A percentile compares a stretch with the other conserved stretches of the same genome.
Evolutionary conservation across 2,888 invertebrate genomes (phyloP).

Genomic region (Lomographa bimaculata): DNA sequence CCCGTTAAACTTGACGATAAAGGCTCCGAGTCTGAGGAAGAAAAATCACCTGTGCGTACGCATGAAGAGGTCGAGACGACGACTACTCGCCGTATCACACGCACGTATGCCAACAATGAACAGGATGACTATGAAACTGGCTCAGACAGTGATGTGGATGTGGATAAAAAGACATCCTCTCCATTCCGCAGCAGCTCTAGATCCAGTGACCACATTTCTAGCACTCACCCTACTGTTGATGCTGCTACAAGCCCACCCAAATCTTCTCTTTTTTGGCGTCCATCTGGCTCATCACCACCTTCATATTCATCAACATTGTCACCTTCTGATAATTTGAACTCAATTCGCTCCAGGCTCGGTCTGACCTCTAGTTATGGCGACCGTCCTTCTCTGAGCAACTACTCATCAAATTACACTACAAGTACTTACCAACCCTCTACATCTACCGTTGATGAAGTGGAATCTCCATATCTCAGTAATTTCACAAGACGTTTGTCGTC

Average conservation of each 20-base stretch:
- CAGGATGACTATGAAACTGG: slow-evolving; percentile 87
- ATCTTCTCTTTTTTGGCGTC: slow-evolving; percentile 66
- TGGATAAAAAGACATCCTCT: slow-evolving; percentile 66
- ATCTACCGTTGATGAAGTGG: slow-evolving; percentile 77
- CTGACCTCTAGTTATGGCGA: slow-evolving; percentile 71
- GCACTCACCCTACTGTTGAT: slow-evolving; percentile 61
- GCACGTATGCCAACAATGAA: slow-evolving; percentile 69
- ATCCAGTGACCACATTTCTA: slow-evolving; percentile 73
- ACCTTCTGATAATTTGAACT: slow-evolving; percentile 81
- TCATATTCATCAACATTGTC: slow-evolving; percentile 57
- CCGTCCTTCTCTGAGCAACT: slow-evolving; percentile 56
- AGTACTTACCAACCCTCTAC: slow-evolving; percentile 65
- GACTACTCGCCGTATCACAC: slow-evolving; percentile 78
- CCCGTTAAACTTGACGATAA: slow-evolving; percentile 73
- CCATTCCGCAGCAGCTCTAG: slow-evolving; percentile 64
- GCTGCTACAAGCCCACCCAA: slow-evolving; percentile 62
- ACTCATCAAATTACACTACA: slow-evolving; percentile 54
- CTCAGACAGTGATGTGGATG: slow-evolving; percentile 87
- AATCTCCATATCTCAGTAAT: slow-evolving; percentile 88
- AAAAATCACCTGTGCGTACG: slow-evolving; percentile 65
- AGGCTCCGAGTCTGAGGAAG: slow-evolving; percentile 73
- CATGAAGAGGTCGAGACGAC: slow-evolving; percentile 78
- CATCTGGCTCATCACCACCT: slow-evolving; percentile 52
- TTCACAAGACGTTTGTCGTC: slow-evolving; percentile 86
- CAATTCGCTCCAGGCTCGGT: slow-evolving; percentile 83